A percentile compares a stretch with the other conserved stretches of the same genome.
Evolutionary conservation across 1,140 invertebrate genomes (phyloP).

Genomic region (Pissodes strobi): DNA sequence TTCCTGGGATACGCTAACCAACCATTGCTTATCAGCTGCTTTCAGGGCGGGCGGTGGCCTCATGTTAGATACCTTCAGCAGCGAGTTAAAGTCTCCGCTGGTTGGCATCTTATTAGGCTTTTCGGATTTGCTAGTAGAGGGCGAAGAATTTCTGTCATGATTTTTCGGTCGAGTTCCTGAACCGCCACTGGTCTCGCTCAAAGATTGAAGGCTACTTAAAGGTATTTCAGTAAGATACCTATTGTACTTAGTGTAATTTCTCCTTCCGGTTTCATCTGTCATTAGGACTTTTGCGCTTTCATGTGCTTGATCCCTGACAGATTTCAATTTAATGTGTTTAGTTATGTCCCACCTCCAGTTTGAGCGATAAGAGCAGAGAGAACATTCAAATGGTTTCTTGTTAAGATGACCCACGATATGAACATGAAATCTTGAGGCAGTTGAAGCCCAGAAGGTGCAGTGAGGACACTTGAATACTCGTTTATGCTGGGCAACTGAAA

Average conservation of each 20-base stretch:
- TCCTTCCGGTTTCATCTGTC: conserved; percentile 87
- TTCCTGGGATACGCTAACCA: conserved; percentile 39
- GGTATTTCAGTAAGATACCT: conserved; percentile 78
- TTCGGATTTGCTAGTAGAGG: conserved; percentile 55
- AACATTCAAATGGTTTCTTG: conserved; percentile 94
- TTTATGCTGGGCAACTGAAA: conserved; percentile 53
- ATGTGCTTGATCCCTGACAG: conserved; percentile 79
- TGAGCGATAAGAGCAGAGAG: conserved; percentile 87
- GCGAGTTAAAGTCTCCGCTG: conserved; percentile 51
- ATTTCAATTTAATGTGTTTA: conserved; percentile 91
- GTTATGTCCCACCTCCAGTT: conserved; percentile 97
- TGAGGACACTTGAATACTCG: conserved; percentile 86
- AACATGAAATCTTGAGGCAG: conserved; percentile 89
- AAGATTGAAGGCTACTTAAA: conserved; percentile 48
- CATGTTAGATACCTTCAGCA: conserved; percentile 35
- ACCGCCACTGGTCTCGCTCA: conserved; percentile 52
- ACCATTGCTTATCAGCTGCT: conserved; percentile 44
- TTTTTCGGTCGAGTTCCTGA: conserved; percentile 50
- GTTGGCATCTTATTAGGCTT: conserved; percentile 55
- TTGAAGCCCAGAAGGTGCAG: conserved; percentile 87
- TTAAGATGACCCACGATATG: conserved; percentile 91
- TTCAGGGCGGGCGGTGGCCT: conserved; percentile 47
- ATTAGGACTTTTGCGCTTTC: conserved; percentile 79
- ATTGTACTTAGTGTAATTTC: conserved; percentile 92
- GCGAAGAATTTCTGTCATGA: conserved; percentile 35